Conservation (phyloP, 2,888 invertebrate genomes). For the Caenorhabditis virilis region DNA sequence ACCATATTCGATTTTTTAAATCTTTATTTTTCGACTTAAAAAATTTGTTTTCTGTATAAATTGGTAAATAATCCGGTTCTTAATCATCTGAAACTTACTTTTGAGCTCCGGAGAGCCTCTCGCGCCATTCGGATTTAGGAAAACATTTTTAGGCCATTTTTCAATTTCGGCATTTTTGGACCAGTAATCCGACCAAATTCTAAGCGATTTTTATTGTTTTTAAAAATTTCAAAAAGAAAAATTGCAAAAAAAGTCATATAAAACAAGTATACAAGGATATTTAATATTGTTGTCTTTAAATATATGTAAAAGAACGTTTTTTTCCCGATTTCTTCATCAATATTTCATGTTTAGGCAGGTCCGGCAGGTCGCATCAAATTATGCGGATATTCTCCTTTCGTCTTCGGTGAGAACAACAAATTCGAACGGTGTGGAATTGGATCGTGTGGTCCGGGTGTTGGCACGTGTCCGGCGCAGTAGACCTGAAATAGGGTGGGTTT, state of each 20-base stretch:
- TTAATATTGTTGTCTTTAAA: neutral
- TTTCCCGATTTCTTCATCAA: neutral
- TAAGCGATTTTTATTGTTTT: no score
- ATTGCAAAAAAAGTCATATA: neutral
- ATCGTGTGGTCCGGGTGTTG: constrained; percentile 69
- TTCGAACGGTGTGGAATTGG: constrained; percentile 69
- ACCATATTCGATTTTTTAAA: no score
- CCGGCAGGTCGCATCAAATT: constrained; percentile 66
- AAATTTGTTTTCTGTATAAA: no score
- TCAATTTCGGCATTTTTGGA: no score
- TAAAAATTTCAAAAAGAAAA: no score
- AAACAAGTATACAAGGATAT: neutral
- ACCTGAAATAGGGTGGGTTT: constrained; percentile 51
- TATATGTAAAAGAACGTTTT: neutral
- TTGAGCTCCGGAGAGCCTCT: no score
- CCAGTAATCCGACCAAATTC: neutral
- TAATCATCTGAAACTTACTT: no score
- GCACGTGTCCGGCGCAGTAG: constrained; percentile 69
- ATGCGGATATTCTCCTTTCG: constrained; percentile 68
- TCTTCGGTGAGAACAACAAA: constrained; percentile 68
- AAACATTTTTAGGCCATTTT: neutral
- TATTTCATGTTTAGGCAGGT: constrained; percentile 43
- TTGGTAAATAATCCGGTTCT: no score
- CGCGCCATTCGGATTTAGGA: no score
- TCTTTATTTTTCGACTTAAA: neutral